Base-by-base conservation (phyloP, 2,797 vertebrate species). In the Linurgus olivaceus region DNA sequence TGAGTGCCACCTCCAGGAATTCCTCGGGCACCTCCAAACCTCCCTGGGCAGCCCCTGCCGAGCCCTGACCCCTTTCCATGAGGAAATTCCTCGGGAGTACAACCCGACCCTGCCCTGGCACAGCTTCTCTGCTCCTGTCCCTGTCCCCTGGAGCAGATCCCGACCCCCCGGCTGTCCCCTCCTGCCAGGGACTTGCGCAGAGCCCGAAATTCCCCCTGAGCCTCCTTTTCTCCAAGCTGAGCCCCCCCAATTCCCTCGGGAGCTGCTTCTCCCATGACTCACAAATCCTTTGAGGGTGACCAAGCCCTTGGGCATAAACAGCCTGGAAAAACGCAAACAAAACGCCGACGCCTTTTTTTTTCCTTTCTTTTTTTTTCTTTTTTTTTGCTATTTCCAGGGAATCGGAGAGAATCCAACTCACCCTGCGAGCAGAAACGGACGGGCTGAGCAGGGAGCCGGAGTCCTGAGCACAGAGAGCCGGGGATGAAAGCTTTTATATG, bases 401-500 rank as follows among this genome's bases (percentile, higher is more conserved):
- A 91, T 51, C 23, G 0, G 3, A 73, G 35, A 86, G 50, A 67
- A 81, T 29, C 58, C 77, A 78, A 96, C 96, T 96, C 94, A 92
- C 94, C 83, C 80, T n/a, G 68, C 2, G 33, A 50, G 45, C 1
- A 5, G 54, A 61, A 82, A 17, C 0, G 5, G 75, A 26, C 0
- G 17, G 71, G 58, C 57, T 17, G 90, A 50, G 86, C 80, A 55
- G 61, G 23, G 78, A 75, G 17, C 18, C 50, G 6, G 12, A 90
- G 31, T 91, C 71, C 59, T 67, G 74, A 37, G 86, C 48, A 13
- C 40, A 3, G 13, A 2, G 13, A 2, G 13, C 67, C 3, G 75
- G 28, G 52, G 28, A 74, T 1, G 17, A 45, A 92, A 79, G 67
- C 86, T 94, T 94, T 95, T 96, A 95, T 94, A 40, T 2, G 44